Evolutionary conservation across 2,113 vertebrate species (phyloP).

Genomic region (Parotia lawesii): DNA sequence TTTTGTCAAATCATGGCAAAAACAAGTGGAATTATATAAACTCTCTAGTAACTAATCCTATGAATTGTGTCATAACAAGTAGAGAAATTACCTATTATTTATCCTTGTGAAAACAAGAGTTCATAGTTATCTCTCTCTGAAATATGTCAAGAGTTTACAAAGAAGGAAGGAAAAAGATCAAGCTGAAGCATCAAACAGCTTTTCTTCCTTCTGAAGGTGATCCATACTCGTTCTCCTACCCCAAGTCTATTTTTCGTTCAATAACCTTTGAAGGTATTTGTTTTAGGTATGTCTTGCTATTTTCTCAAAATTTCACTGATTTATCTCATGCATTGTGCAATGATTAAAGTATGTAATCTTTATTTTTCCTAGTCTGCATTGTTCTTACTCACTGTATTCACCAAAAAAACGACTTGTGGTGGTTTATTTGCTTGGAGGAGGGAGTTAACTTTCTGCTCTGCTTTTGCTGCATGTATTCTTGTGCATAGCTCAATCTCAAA

Average conservation of each 20-base stretch:
- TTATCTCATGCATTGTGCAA: neutral
- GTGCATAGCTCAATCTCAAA: neutral
- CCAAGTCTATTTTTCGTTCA: neutral
- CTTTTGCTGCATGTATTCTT: neutral
- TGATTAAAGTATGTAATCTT: neutral
- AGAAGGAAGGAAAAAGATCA: neutral
- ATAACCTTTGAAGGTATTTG: neutral
- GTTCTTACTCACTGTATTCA: neutral
- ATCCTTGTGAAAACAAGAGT: neutral
- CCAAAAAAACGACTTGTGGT: neutral
- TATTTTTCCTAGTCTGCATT: neutral
- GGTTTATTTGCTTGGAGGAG: neutral
- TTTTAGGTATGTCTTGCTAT: neutral
- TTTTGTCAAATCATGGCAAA: constrained; percentile 1
- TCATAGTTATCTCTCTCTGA: neutral
- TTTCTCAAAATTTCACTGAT: neutral
- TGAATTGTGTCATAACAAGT: neutral
- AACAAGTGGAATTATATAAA: neutral
- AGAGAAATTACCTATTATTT: neutral
- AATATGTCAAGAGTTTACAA: neutral
- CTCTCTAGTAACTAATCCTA: neutral
- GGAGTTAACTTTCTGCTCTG: neutral
- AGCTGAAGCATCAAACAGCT: neutral
- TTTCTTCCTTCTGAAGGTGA: neutral
- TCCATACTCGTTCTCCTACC: neutral